Percentiles rank a stretch among this genome's conserved stretches.
phyloP scores from a whole-genome alignment of 2,797 vertebrate species.

The Halcyon chelicuti region DNA sequence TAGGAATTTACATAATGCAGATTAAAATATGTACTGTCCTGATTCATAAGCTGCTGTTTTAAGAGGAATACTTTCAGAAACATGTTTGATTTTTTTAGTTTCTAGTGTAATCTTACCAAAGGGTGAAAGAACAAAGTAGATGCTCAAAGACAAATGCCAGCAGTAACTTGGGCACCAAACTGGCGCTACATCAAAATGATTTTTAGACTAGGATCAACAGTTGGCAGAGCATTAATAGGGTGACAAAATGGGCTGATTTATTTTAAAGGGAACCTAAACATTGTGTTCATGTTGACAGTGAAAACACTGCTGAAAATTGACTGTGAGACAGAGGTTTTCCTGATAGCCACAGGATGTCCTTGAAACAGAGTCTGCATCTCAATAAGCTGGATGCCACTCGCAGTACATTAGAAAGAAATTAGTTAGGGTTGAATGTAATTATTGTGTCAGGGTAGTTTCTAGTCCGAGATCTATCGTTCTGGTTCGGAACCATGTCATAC shows the following conservation, averaged over 20 bases:
- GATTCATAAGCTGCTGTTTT: neutral
- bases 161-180: neutral
- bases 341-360: neutral
- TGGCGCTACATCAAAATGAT: neutral
- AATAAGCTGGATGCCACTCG: slow-evolving; percentile 18
- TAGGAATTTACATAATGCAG: neutral
- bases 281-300: neutral
- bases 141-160: neutral
- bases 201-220: neutral
- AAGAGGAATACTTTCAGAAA: neutral
- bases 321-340: slow-evolving; percentile 16
- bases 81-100: fast-evolving
- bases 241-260: neutral
- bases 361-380: slow-evolving; percentile 39
- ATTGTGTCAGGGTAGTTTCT: slow-evolving; percentile 9
- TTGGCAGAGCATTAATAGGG: neutral
- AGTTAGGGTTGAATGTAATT: neutral
- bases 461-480: neutral
- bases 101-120: neutral
- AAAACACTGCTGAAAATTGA: slow-evolving; percentile 7
- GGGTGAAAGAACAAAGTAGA: neutral
- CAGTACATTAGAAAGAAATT: slow-evolving; percentile 47
- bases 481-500: neutral
- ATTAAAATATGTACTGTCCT: neutral
- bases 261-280: slow-evolving; percentile 2